Conservation (phyloP, 1,140 invertebrate species). For the Calephelis virginiensis region DNA sequence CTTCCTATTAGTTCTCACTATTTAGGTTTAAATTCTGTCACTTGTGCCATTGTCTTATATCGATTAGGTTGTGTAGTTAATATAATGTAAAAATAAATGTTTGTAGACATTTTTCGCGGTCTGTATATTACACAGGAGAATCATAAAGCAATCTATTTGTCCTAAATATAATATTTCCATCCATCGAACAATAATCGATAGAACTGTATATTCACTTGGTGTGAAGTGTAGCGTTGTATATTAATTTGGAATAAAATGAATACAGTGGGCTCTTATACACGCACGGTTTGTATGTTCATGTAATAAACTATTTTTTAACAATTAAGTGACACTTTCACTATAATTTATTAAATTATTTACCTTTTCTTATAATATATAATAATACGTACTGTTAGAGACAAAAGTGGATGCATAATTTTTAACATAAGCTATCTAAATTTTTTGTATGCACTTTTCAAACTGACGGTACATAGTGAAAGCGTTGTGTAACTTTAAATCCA, state of each 20-base stretch:
- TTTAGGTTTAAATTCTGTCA: conserved; percentile 24
- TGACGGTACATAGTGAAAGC: no score
- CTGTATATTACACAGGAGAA: conserved; percentile 53
- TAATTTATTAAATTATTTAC: no score
- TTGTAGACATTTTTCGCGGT: conserved; percentile 52
- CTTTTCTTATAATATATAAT: no score
- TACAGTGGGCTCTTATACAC: conserved; percentile 8
- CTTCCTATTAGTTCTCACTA: conserved; percentile 28
- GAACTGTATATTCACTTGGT: conserved; percentile 45
- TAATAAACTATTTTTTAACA: background rate
- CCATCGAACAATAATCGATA: conserved; percentile 71
- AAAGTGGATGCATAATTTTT: no score
- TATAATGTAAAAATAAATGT: conserved; percentile 50
- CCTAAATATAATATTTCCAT: conserved; percentile 70
- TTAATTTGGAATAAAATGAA: conserved; percentile 4
- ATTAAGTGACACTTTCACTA: no score
- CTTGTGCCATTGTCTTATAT: conserved; percentile 52
- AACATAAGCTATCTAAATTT: no score
- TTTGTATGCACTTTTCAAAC: no score
- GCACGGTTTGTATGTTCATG: background rate
- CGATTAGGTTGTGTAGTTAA: conserved; percentile 65
- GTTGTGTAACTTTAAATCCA: no score
- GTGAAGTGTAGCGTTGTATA: conserved; percentile 14
- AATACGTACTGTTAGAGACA: no score
- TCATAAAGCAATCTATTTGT: conserved; percentile 51